Evolutionary conservation across 2,113 vertebrate genomes (phyloP).

Genomic region (Festucalex cinctus): DNA sequence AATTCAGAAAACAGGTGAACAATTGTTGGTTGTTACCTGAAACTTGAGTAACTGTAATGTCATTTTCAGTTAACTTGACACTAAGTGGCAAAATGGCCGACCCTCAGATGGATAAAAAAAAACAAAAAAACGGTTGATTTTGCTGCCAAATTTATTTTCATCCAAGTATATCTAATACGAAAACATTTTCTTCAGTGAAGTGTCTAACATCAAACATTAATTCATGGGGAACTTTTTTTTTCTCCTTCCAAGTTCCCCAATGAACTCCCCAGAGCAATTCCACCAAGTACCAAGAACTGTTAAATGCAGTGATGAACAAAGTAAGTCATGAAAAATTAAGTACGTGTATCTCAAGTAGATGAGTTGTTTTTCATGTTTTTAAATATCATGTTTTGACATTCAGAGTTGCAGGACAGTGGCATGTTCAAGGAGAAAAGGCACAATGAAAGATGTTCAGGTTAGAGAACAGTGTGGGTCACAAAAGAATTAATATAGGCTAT

Average conservation of each 20-base stretch:
- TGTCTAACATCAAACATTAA: too few species aligned
- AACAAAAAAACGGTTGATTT: too few species aligned
- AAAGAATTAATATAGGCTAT: neutral
- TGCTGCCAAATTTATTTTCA: too few species aligned
- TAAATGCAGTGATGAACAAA: constrained; percentile 9
- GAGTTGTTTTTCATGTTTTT: neutral
- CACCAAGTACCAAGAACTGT: constrained; percentile 6
- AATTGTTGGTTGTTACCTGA: too few species aligned
- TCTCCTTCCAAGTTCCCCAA: constrained; percentile 22
- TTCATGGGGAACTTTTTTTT: neutral
- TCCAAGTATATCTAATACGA: too few species aligned
- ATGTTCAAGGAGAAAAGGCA: constrained; percentile 16
- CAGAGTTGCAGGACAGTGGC: constrained; percentile 40
- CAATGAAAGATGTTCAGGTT: constrained; percentile 59
- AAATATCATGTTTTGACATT: constrained; percentile 34
- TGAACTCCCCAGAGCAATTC: constrained; percentile 17
- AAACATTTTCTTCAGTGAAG: too few species aligned
- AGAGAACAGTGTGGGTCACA: neutral
- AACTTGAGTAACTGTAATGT: too few species aligned
- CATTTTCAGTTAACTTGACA: too few species aligned
- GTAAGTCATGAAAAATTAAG: constrained; percentile 21
- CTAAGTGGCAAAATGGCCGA: too few species aligned
- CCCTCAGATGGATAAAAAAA: too few species aligned
- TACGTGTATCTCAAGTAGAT: constrained; percentile 11
- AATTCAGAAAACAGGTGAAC: too few species aligned